Evolutionary conservation across 2,113 vertebrate genomes (phyloP).

Genomic region (Propithecus coquereli): DNA sequence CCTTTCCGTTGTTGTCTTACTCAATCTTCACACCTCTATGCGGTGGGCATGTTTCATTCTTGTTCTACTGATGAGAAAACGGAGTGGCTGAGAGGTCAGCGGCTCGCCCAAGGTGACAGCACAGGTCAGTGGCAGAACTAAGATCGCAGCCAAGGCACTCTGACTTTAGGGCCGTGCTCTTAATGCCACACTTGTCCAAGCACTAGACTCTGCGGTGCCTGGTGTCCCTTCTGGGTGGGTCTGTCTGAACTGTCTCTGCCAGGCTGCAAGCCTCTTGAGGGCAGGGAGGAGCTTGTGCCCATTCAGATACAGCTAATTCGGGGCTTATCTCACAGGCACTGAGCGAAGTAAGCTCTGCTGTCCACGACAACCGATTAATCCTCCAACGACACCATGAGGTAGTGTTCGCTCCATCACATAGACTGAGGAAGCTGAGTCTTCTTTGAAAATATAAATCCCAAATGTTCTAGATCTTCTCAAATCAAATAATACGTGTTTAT

Average conservation of each 20-base stretch:
- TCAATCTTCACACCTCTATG: neutral
- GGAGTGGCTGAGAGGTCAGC: neutral
- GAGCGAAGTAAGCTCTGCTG: neutral
- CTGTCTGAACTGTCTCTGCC: neutral
- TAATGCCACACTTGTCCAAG: neutral
- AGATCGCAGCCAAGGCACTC: neutral
- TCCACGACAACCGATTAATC: neutral
- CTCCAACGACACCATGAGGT: rapidly evolving
- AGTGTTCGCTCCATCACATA: neutral
- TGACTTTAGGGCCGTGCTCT: neutral
- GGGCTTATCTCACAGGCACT: neutral
- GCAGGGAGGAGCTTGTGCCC: neutral
- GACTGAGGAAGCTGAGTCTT: neutral
- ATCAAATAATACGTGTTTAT: neutral
- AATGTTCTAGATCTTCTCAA: neutral
- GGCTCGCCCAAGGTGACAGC: neutral
- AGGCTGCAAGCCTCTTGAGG: neutral
- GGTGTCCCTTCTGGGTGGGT: neutral
- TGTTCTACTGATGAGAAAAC: neutral
- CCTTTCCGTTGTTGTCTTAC: neutral
- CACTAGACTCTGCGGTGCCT: neutral
- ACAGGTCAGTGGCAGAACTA: neutral
- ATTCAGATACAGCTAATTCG: neutral
- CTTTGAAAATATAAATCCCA: neutral
- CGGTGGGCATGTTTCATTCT: neutral